These are phyloP conservation scores for Thyatira batis DNA, from an alignment of 2,888 invertebrate genomes.

Conservation along the genomic window DNA sequence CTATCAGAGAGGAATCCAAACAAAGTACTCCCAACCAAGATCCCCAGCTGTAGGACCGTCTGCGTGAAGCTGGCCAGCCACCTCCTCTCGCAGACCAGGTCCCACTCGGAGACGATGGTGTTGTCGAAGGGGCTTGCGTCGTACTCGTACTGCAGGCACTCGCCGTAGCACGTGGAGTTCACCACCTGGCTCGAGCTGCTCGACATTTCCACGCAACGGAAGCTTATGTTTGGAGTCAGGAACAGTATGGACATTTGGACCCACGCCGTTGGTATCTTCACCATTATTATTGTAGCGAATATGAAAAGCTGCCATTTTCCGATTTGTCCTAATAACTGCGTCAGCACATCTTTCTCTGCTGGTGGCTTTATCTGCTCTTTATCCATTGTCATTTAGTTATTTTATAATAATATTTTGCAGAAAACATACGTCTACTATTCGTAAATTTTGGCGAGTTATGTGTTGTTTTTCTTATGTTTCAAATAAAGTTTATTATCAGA, in stretches of 20 bases:
- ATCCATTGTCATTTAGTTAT: too few relatives aligned
- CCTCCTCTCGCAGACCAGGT: conserved; percentile 81
- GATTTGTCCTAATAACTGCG: not conserved
- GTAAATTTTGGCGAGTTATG: not conserved
- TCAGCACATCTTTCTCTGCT: not conserved
- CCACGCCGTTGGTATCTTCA: not conserved
- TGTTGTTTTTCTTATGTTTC: not conserved
- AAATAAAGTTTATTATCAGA: not conserved
- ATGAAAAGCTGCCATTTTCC: not conserved
- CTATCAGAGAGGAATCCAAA: conserved; percentile 3
- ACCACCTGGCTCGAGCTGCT: not conserved
- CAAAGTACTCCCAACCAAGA: not conserved
- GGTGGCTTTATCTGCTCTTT: not conserved
- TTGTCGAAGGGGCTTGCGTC: not conserved
- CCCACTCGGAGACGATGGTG: conserved; percentile 86
- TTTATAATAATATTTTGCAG: too few relatives aligned
- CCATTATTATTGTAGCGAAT: not conserved
- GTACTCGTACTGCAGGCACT: not conserved
- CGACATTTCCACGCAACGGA: not conserved
- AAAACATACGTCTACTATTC: not conserved
- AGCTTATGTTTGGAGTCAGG: not conserved
- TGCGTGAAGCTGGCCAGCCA: conserved; percentile 84
- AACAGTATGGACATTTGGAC: not conserved
- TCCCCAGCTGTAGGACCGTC: conserved; percentile 28
- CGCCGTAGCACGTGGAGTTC: not conserved